A percentile compares a stretch with the other conserved stretches of the same genome.
Conservation (phyloP, 2,797 vertebrate species). For the Lepidocolaptes lacrymiger region DNA sequence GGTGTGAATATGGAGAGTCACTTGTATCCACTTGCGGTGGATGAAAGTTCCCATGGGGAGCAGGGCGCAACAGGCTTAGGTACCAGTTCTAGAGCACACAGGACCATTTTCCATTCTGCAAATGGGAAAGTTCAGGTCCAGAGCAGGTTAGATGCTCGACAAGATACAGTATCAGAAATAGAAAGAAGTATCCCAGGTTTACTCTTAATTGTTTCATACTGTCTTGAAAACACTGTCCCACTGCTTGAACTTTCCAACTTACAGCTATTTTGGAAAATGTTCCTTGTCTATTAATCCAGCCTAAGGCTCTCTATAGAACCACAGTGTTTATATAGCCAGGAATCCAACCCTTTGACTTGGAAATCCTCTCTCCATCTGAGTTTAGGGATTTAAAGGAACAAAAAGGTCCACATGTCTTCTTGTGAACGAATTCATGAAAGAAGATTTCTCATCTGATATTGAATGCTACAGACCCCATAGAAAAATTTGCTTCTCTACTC, state of each 20-base stretch:
- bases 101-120: background rate
- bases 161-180: background rate
- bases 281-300: background rate
- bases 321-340: background rate
- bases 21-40: background rate
- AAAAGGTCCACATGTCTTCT: background rate
- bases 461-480: background rate
- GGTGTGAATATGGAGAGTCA: background rate
- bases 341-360: background rate
- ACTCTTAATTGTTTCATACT: background rate
- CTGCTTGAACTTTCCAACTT: background rate
- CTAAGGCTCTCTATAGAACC: background rate
- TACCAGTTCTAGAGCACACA: background rate
- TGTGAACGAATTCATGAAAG: background rate
- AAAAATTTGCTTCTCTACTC: background rate
- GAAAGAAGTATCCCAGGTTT: background rate
- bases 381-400: background rate
- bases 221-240: background rate
- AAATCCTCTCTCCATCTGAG: background rate
- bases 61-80: background rate
- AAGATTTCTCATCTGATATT: background rate
- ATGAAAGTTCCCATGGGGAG: background rate
- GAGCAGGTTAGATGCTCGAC: background rate
- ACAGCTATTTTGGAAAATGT: background rate
- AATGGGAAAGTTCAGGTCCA: background rate